phyloP scores from a whole-genome alignment of 1,140 invertebrate species.

The Nymphalis io region DNA sequence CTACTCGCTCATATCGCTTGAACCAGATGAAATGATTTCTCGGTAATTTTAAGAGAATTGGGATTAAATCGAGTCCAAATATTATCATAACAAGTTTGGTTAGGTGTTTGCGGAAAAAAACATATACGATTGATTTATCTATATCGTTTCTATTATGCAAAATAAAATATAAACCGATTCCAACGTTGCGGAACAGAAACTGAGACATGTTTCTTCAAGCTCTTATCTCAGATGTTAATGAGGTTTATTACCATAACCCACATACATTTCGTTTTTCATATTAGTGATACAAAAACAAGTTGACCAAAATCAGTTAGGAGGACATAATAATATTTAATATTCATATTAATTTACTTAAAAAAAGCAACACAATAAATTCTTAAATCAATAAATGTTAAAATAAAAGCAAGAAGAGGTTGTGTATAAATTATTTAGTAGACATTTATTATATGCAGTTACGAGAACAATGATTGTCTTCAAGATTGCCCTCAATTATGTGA shows the following conservation, averaged over 20 bases:
- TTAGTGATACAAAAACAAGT: too few species aligned
- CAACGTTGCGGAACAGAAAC: too few species aligned
- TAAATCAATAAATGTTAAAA: neutral
- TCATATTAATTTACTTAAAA: too few species aligned
- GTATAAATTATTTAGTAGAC: conserved; percentile 36
- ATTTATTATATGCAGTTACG: conserved; percentile 35
- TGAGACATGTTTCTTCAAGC: too few species aligned
- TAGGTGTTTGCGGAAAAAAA: neutral
- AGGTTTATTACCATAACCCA: too few species aligned
- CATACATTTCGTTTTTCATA: too few species aligned
- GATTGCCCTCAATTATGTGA: conserved; percentile 42
- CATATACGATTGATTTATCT: neutral
- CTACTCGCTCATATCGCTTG: neutral
- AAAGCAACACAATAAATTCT: too few species aligned
- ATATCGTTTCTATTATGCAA: too few species aligned
- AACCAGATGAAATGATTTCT: conserved; percentile 7
- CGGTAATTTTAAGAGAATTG: neutral
- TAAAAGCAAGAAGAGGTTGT: neutral
- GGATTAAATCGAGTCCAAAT: neutral
- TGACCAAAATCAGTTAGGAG: too few species aligned
- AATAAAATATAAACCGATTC: too few species aligned
- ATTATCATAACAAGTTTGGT: neutral
- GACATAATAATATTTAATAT: too few species aligned
- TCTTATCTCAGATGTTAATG: too few species aligned
- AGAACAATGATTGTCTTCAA: conserved; percentile 34